Percentiles rank a stretch among this genome's conserved stretches.
phyloP scores from a whole-genome alignment of 1,140 invertebrate genomes.

The Branchinecta lindahli region DNA sequence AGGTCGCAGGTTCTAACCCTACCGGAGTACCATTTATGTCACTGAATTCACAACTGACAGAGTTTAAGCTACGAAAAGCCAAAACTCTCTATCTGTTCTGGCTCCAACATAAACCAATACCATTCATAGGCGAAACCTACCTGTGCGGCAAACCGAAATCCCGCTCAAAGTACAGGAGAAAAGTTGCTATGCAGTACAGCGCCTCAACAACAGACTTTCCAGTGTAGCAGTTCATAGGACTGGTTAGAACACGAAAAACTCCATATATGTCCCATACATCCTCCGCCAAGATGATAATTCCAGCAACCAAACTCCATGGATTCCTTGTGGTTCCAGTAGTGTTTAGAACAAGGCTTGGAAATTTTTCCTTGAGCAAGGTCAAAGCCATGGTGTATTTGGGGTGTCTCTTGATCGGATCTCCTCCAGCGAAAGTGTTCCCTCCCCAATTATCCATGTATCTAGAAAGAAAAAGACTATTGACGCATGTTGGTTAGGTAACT shows the following conservation, averaged over 20 bases:
- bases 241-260: background rate
- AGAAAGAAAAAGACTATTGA: no score
- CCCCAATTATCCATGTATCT: no score
- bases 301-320: conserved; percentile 5
- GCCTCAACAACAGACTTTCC: conserved; percentile 12
- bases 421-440: no score
- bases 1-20: no score
- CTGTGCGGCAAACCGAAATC: conserved; percentile 10
- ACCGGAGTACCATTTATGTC: no score
- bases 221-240: background rate
- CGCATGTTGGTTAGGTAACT: no score
- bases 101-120: no score
- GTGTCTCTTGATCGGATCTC: no score
- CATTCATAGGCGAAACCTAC: background rate
- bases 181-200: conserved; percentile 11
- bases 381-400: no score
- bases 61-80: no score
- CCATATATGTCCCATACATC: conserved; percentile 11
- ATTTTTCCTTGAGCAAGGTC: background rate
- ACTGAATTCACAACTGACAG: no score
- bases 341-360: background rate
- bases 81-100: no score
- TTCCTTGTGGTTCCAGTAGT: background rate
- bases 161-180: conserved; percentile 9
- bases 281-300: conserved; percentile 9